These are phyloP conservation scores for Lophotis ruficrista DNA, from an alignment of 2,113 vertebrate genomes.

Conservation along the genomic window DNA sequence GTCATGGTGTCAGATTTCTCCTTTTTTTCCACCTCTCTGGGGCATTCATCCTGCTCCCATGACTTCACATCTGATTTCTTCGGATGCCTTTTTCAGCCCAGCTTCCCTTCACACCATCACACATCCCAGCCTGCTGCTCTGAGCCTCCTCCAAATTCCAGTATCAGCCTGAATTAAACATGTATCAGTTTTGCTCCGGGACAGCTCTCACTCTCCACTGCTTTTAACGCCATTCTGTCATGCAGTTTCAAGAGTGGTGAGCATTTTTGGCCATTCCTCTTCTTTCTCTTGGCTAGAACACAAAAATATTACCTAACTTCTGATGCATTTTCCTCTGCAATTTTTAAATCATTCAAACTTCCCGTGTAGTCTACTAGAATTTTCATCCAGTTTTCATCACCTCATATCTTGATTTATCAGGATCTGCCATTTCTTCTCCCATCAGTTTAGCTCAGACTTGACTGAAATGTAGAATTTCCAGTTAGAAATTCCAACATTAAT, in stretches of 20 bases:
- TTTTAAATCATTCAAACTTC: slow-evolving; percentile 23
- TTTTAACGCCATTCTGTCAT: not conserved
- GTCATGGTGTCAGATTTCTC: slow-evolving; percentile 25
- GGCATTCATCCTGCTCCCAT: slow-evolving; percentile 49
- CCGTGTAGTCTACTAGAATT: not conserved
- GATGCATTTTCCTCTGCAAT: not conserved
- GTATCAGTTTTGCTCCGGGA: not conserved
- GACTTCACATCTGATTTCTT: slow-evolving; percentile 59
- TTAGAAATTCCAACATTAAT: not conserved
- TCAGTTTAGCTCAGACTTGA: not conserved
- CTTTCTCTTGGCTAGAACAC: slow-evolving; percentile 18
- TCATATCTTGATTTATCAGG: not conserved
- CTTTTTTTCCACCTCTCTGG: slow-evolving; percentile 44
- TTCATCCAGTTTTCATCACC: slow-evolving; percentile 29
- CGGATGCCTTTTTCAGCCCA: slow-evolving; percentile 33
- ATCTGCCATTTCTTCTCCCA: not conserved
- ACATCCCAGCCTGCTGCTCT: not conserved
- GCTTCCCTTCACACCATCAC: slow-evolving; percentile 32
- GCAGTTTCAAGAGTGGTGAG: not conserved
- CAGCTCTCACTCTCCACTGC: not conserved
- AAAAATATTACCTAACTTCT: slow-evolving; percentile 8
- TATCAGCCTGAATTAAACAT: not conserved
- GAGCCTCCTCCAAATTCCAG: not conserved
- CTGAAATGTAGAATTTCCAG: not conserved
- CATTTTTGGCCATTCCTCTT: not conserved